A percentile compares a stretch with the other conserved stretches of the same genome.
These are phyloP conservation scores for Variabilichromis moorii DNA, from an alignment of 2,113 vertebrate species.

Conservation along the genomic window DNA sequence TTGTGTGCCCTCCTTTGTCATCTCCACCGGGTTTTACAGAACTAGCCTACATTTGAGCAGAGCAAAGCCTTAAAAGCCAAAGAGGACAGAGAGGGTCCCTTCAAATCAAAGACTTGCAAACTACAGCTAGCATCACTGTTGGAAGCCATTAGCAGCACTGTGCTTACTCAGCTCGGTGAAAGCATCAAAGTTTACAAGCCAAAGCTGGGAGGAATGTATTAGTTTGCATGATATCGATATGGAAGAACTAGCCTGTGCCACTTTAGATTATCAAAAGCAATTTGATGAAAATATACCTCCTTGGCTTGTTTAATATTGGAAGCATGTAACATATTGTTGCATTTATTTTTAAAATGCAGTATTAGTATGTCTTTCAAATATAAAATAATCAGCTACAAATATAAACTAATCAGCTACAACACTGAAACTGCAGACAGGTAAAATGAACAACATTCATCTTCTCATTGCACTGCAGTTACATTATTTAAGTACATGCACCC, in stretches of 20 bases:
- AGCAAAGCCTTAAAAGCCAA: slow-evolving; percentile 60
- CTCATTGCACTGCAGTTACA: background rate
- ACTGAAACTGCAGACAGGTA: background rate
- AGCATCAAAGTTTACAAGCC: background rate
- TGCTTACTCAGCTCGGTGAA: background rate
- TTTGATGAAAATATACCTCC: background rate
- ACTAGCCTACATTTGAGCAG: slow-evolving; percentile 70
- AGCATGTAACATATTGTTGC: background rate
- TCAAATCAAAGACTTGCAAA: background rate
- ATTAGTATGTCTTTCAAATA: background rate
- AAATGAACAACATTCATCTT: background rate
- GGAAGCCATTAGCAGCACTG: background rate
- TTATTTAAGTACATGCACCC: background rate
- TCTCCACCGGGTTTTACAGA: slow-evolving; percentile 58
- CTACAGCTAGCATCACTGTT: background rate
- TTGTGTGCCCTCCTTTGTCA: background rate
- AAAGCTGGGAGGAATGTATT: background rate
- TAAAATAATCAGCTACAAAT: background rate
- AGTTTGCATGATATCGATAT: background rate
- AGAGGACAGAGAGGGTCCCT: background rate
- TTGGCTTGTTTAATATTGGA: background rate
- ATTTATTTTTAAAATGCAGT: background rate
- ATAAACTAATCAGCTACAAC: background rate
- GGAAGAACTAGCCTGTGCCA: background rate
- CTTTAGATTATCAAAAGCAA: background rate